Percentiles rank a stretch among this genome's conserved stretches.
Conservation (phyloP, 2,113 vertebrate genomes). For the Ctenodactylus gundi region DNA sequence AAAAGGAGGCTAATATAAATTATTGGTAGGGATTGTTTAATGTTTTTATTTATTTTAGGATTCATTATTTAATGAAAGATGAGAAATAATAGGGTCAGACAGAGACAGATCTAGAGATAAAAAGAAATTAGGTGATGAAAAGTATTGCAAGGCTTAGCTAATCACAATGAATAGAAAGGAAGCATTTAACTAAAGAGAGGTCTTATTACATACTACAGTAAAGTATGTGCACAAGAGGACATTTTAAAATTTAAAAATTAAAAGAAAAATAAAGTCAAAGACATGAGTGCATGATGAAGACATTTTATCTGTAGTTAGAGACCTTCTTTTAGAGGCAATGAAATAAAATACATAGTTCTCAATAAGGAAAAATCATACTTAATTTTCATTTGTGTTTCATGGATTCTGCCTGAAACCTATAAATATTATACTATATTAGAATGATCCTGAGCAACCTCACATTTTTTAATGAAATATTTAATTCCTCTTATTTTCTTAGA, state of each 20-base stretch:
- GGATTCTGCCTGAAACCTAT: not conserved
- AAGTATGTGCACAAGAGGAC: not conserved
- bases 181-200: conserved; percentile 15
- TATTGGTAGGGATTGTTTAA: not conserved
- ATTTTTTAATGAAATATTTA: conserved; percentile 10
- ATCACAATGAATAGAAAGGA: not conserved
- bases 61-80: conserved; percentile 42
- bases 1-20: conserved; percentile 21
- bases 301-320: not conserved
- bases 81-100: not conserved
- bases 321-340: not conserved
- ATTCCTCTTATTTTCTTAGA: conserved; percentile 27
- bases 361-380: not conserved
- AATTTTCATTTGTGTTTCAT: not conserved
- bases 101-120: not conserved
- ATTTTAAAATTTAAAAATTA: not conserved
- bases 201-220: not conserved
- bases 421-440: not conserved
- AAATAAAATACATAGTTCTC: not conserved
- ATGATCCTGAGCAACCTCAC: not conserved
- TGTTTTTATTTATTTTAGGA: conserved; percentile 26
- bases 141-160: not conserved
- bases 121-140: conserved; percentile 43
- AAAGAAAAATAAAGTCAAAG: not conserved
- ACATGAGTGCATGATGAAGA: not conserved